A percentile compares a stretch with the other conserved stretches of the same genome.
phyloP scores from a whole-genome alignment of 2,113 vertebrate genomes.

The Tenrec ecaudatus region DNA sequence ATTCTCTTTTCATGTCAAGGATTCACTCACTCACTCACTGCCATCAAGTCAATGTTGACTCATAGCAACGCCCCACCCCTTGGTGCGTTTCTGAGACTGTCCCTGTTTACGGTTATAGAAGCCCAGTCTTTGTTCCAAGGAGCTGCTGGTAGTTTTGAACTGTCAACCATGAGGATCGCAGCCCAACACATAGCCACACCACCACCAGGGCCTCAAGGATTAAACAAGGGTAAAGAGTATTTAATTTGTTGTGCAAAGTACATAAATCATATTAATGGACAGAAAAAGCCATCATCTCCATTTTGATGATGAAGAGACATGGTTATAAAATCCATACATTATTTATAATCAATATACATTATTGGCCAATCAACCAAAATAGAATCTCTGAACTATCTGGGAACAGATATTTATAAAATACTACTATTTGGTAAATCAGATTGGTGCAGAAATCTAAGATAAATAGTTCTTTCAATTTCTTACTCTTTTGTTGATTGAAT shows the following conservation, averaged over 20 bases:
- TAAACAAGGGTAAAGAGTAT: neutral
- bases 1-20: too few relatives aligned
- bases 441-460: conserved; percentile 5
- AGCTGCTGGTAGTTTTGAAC: too few relatives aligned
- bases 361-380: conserved; percentile 32
- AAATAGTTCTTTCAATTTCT: neutral
- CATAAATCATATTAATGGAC: neutral
- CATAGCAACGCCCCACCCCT: too few relatives aligned
- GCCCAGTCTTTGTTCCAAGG: too few relatives aligned
- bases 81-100: too few relatives aligned
- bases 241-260: neutral
- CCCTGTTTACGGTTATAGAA: too few relatives aligned
- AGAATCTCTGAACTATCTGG: neutral
- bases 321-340: conserved; percentile 2
- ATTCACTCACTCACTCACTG: too few relatives aligned
- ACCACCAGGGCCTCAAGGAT: too few relatives aligned
- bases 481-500: conserved; percentile 5
- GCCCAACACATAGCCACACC: too few relatives aligned
- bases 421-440: neutral
- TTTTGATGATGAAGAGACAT: conserved; percentile 34
- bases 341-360: neutral
- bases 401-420: neutral
- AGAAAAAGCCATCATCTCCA: neutral
- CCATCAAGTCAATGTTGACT: too few relatives aligned
- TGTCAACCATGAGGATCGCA: too few relatives aligned